Evolutionary conservation across 30 jellyfish, hydroid and myxozoan species (phyloP).

Genomic region (Aurelia aurita complex sp. Pacific): DNA sequence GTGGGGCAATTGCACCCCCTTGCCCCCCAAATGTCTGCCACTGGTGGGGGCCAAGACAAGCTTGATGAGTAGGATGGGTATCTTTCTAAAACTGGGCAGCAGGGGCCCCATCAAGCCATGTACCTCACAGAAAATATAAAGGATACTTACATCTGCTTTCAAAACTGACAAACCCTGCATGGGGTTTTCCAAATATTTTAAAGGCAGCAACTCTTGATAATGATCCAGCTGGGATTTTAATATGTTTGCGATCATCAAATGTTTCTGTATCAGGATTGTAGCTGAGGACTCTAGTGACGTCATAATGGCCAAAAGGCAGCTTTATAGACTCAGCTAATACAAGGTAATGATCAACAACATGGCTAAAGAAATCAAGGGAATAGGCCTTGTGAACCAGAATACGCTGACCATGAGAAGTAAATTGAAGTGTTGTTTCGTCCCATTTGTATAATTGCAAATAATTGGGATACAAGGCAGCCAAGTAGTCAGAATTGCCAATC

Average conservation of each 20-base stretch:
- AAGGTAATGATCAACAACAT: constrained; percentile 34
- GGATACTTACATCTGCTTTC: constrained; percentile 45
- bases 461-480: constrained; percentile 32
- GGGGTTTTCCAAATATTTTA: constrained; percentile 70
- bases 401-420: constrained; percentile 26
- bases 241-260: constrained; percentile 59
- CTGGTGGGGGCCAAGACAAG: too few species aligned
- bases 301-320: constrained; percentile 11
- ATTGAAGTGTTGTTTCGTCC: constrained; percentile 36
- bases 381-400: constrained; percentile 57
- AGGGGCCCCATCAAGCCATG: too few species aligned
- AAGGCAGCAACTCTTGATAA: constrained; percentile 59
- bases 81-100: too few species aligned
- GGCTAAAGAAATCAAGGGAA: constrained; percentile 53
- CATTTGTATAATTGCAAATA: constrained; percentile 55
- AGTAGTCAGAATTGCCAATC: constrained; percentile 18
- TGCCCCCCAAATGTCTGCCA: too few species aligned
- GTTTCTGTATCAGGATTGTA: constrained; percentile 19
- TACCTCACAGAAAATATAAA: too few species aligned
- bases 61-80: too few species aligned
- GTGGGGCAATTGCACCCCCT: too few species aligned
- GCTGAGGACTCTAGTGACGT: constrained; percentile 66
- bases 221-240: constrained; percentile 53
- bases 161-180: constrained; percentile 47
- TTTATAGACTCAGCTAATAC: constrained; percentile 59